Percentiles rank a stretch among this genome's conserved stretches.
Evolutionary conservation across 2,797 vertebrate genomes (phyloP).

Genomic region (Danio tinwini): DNA sequence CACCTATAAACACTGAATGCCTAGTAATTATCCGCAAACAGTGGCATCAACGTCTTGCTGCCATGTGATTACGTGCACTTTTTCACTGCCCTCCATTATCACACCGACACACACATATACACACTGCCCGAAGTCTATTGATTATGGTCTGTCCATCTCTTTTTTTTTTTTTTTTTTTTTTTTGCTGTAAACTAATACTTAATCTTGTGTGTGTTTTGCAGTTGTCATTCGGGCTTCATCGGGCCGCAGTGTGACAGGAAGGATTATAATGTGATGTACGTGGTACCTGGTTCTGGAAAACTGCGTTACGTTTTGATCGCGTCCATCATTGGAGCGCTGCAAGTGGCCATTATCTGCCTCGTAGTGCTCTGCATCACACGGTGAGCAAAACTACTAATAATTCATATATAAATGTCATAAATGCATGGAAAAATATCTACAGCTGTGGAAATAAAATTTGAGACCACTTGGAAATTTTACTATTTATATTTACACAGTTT

Average conservation of each 20-base stretch:
- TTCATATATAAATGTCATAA: no score
- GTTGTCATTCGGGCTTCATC: slow-evolving; percentile 95
- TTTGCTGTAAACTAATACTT: background rate
- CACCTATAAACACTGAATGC: slow-evolving; percentile 3
- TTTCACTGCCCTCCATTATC: background rate
- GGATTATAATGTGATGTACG: slow-evolving; percentile 97
- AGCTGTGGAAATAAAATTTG: no score
- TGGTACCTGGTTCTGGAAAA: slow-evolving; percentile 95
- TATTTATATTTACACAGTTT: no score
- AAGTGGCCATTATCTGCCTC: slow-evolving; percentile 98
- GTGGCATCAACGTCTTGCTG: slow-evolving; percentile 2
- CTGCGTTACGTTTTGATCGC: slow-evolving; percentile 98
- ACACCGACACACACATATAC: background rate
- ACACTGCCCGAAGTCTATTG: background rate
- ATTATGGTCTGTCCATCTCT: background rate
- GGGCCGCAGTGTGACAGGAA: slow-evolving; percentile 98
- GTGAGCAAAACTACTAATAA: slow-evolving; percentile 75
- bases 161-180: background rate
- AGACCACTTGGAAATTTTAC: no score
- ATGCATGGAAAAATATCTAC: no score
- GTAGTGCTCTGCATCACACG: slow-evolving; percentile 99
- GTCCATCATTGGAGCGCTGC: slow-evolving; percentile 97
- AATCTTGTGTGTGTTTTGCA: slow-evolving; percentile 17
- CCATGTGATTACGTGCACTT: background rate
- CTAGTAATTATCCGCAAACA: slow-evolving; percentile 19